phyloP scores from a whole-genome alignment of 2,888 invertebrate species.

The Dioctria rufipes region DNA sequence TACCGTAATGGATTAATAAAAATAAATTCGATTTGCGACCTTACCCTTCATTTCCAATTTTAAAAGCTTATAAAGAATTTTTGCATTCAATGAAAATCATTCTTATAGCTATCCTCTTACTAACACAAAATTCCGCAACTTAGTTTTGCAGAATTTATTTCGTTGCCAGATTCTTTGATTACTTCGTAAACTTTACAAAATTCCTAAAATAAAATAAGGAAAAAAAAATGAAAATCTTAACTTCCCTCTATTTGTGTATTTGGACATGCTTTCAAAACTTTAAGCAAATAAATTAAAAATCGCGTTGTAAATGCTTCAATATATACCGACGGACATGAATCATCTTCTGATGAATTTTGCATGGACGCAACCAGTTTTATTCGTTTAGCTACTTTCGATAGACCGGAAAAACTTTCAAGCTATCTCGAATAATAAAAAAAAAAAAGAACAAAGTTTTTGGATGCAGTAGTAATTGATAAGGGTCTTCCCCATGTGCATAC shows the following conservation, averaged over 20 bases:
- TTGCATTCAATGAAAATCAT: too few species aligned
- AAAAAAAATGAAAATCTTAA: too few species aligned
- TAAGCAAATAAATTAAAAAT: conserved; percentile 5
- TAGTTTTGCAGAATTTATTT: too few species aligned
- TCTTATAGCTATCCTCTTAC: too few species aligned
- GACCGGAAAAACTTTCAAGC: conserved; percentile 25
- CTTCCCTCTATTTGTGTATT: background rate
- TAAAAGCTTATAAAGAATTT: too few species aligned
- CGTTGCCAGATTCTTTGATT: too few species aligned
- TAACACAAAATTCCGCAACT: too few species aligned
- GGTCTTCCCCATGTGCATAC: conserved; percentile 16
- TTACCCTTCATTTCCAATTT: too few species aligned
- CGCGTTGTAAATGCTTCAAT: background rate
- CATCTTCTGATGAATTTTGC: background rate
- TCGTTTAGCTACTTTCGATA: conserved; percentile 17
- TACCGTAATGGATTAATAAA: too few species aligned
- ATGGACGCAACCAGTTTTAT: background rate
- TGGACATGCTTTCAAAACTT: background rate
- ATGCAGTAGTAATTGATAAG: conserved; percentile 13
- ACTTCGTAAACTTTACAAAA: too few species aligned
- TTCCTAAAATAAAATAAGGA: too few species aligned
- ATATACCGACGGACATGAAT: background rate
- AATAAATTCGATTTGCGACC: too few species aligned
- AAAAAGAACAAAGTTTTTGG: conserved; percentile 7
- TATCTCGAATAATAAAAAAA: conserved; percentile 18